Evolutionary conservation across 2,797 vertebrate species (phyloP), one percentile per base, ranked within the genome.

Genomic region (Sylvilagus floridanus): DNA sequence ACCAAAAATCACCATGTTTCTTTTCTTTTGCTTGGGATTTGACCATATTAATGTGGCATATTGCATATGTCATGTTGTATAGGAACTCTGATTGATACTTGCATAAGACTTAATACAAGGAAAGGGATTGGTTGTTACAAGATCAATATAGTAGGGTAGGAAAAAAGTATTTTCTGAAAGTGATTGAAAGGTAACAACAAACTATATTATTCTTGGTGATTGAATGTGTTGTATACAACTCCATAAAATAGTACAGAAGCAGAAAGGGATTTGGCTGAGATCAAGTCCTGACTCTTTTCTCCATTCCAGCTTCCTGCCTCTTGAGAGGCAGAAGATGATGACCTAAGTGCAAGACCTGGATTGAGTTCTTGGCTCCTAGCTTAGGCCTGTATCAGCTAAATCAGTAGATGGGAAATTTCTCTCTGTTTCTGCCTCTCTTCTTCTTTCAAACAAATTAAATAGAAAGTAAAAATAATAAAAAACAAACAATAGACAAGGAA

Each of bases 151-250:
- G 12, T n/a, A 72, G 73, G 68, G 72, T 60, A n/a, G 24, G 42
- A 63, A n/a, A 89, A 42, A 47, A 71, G 57, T 73, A 60, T 60
- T 94, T 95, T 79, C 30, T 66, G 90, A 24, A 86, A 86, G 52
- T 83, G 26, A 75, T 17, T 85, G 28, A 68, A 75, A 54, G 19
- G 0, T 57, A 83, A 37, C 0, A 72, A 19, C 63, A 78, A 93
- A 77, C 8, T 95, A 0, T 50, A 77, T 77, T 88, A 57, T 62
- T 71, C 57, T 32, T 79, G 26, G 10, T 30, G 2, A 4, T 66
- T 63, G 17, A 47, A 76, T 63, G 73, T 47, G 10, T n/a, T 81
- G 7, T 69, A 35, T 47, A 35, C 7, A 81, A 91, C 69, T 96
- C 2, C 60, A 88, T 22, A 57, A 21, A 47, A 57, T 57, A 16